These are phyloP conservation scores for Autographa pulchrina DNA, from an alignment of 2,888 invertebrate genomes.

Conservation along the genomic window DNA sequence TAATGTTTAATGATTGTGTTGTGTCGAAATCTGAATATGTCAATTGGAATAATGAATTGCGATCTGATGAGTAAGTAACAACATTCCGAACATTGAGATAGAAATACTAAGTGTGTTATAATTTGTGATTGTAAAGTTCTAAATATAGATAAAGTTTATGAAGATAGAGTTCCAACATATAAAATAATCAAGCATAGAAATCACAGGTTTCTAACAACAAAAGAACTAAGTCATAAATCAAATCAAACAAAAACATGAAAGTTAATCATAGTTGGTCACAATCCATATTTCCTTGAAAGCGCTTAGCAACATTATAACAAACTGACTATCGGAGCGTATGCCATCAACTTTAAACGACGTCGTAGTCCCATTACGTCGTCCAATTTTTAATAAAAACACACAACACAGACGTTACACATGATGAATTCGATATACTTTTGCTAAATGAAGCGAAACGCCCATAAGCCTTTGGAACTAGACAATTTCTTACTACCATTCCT, in stretches of 20 bases:
- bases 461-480: constrained; percentile 71
- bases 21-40: constrained; percentile 30
- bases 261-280: constrained; percentile 51
- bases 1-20: constrained; percentile 39
- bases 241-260: constrained; percentile 53
- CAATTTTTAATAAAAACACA: constrained; percentile 81
- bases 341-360: constrained; percentile 67
- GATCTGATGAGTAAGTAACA: neutral
- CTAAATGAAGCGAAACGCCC: constrained; percentile 87
- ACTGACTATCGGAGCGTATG: constrained; percentile 53
- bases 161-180: neutral
- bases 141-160: neutral
- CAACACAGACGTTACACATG: constrained; percentile 74
- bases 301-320: constrained; percentile 56
- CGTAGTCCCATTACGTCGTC: constrained; percentile 65
- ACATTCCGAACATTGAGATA: neutral
- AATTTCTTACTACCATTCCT: constrained; percentile 70
- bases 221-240: constrained; percentile 47
- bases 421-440: constrained; percentile 88
- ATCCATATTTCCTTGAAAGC: constrained; percentile 59
- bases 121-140: neutral
- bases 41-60: constrained; percentile 28
- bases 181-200: constrained; percentile 5
- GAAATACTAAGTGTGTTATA: neutral
- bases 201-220: constrained; percentile 15